A percentile compares a stretch with the other conserved stretches of the same genome.
Conservation (phyloP, 1,140 invertebrate genomes). For the Charaxes varanes region DNA sequence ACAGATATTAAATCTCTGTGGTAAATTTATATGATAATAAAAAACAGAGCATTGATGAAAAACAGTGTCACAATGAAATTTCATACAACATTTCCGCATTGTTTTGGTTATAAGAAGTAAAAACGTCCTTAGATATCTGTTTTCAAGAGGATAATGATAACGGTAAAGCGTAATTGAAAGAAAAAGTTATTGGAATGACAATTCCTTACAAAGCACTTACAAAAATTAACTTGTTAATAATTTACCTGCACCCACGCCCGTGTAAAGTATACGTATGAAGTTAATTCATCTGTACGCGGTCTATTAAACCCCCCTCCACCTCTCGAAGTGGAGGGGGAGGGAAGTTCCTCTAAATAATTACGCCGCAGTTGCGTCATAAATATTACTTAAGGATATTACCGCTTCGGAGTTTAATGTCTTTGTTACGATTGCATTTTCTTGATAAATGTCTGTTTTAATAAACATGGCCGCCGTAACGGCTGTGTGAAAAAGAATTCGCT, state of each 20-base stretch:
- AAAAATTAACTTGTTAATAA: conserved; percentile 1
- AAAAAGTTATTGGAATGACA: too few relatives aligned
- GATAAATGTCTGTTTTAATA: conserved; percentile 11
- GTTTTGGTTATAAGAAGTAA: too few relatives aligned
- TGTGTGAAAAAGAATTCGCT: too few relatives aligned
- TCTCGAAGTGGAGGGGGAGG: neutral
- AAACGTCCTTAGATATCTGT: too few relatives aligned
- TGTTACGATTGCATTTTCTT: conserved; percentile 25
- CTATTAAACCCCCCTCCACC: conserved; percentile 1
- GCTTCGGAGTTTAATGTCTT: conserved; percentile 34
- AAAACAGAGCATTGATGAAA: too few relatives aligned
- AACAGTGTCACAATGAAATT: too few relatives aligned
- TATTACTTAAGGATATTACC: conserved; percentile 46
- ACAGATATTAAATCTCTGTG: too few relatives aligned
- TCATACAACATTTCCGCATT: too few relatives aligned
- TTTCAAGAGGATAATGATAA: too few relatives aligned
- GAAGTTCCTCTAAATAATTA: conserved; percentile 45
- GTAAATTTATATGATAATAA: too few relatives aligned
- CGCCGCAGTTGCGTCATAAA: conserved; percentile 46
- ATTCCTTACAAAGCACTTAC: neutral
- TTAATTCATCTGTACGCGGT: conserved; percentile 13
- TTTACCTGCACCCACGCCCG: conserved; percentile 8
- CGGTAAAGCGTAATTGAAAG: too few relatives aligned
- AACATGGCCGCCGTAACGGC: too few relatives aligned
- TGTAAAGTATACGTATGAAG: conserved; percentile 14